A percentile compares a stretch with the other conserved stretches of the same genome.
phyloP scores from a whole-genome alignment of 2,113 vertebrate species.

The Chunga burmeisteri region DNA sequence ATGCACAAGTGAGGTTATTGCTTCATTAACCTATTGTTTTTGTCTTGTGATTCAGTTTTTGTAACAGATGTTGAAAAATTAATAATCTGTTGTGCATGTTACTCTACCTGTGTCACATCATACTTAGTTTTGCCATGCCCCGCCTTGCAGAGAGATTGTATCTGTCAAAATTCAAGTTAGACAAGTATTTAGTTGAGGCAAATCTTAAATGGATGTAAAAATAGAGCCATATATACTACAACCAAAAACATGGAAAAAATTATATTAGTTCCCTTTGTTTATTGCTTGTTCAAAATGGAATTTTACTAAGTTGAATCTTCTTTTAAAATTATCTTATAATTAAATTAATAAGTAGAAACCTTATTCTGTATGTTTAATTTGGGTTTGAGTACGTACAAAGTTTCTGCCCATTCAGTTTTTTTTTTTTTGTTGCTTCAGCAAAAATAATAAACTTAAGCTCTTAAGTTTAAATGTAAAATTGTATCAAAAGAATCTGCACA shows the following conservation, averaged over 20 bases:
- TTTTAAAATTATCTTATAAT: not conserved
- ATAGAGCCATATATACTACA: not conserved
- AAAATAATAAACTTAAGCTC: not conserved
- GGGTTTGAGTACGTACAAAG: not conserved
- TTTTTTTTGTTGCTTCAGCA: not conserved
- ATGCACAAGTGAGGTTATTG: constrained; percentile 67
- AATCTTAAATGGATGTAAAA: not conserved
- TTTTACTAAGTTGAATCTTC: not conserved
- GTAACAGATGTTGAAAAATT: not conserved
- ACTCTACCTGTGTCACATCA: not conserved
- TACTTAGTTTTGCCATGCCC: not conserved
- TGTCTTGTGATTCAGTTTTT: not conserved
- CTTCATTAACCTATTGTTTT: constrained; percentile 31
- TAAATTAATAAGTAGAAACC: not conserved
- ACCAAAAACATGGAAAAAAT: not conserved
- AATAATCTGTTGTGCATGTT: not conserved
- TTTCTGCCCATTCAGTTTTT: not conserved
- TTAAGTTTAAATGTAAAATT: not conserved
- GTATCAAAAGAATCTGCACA: not conserved
- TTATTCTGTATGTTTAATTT: not conserved
- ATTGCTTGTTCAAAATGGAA: not conserved
- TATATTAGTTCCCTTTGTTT: not conserved
- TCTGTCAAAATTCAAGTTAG: not conserved
- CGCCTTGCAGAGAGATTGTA: not conserved
- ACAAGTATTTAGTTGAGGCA: not conserved